phyloP scores from a whole-genome alignment of 1,140 invertebrate genomes.

The Druon quercuslanigerum region DNA sequence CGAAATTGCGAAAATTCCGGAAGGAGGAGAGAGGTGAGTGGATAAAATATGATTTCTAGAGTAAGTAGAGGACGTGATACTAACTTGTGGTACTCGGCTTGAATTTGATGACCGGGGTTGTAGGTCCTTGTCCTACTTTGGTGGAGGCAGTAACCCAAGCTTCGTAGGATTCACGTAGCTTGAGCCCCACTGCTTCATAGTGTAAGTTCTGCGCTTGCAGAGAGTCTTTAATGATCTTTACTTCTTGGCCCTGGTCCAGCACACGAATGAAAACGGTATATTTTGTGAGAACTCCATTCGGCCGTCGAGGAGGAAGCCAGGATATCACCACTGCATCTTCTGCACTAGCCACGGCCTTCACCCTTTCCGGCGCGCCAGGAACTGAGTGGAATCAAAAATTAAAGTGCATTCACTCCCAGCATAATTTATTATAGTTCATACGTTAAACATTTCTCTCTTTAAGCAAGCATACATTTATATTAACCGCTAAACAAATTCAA shows the following conservation, averaged over 20 bases:
- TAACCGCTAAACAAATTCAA: no score
- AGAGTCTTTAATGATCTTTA: constrained; percentile 71
- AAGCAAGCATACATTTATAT: no score
- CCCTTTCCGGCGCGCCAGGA: constrained; percentile 83
- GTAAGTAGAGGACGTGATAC: constrained; percentile 33
- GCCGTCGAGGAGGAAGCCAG: constrained; percentile 84
- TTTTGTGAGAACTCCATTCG: constrained; percentile 84
- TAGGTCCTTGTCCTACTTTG: constrained; percentile 77
- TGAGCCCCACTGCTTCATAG: constrained; percentile 78
- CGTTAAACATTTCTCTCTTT: no score
- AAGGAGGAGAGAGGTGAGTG: neutral
- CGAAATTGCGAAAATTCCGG: no score
- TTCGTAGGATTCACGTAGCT: constrained; percentile 78
- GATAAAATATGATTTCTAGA: constrained; percentile 20
- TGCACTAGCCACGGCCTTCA: constrained; percentile 83
- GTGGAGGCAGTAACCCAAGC: constrained; percentile 81
- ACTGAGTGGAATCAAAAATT: constrained; percentile 67
- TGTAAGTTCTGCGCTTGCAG: constrained; percentile 73
- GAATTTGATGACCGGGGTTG: constrained; percentile 76
- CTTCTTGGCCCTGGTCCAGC: constrained; percentile 76
- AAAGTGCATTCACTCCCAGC: constrained; percentile 4
- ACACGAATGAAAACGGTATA: constrained; percentile 85
- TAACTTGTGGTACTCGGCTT: constrained; percentile 72
- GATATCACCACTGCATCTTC: constrained; percentile 84
- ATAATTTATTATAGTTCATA: no score